Evolutionary conservation across 2,888 invertebrate genomes (phyloP), one percentile per base, ranked within the genome.

Genomic region (Drosophila maculinotata): DNA sequence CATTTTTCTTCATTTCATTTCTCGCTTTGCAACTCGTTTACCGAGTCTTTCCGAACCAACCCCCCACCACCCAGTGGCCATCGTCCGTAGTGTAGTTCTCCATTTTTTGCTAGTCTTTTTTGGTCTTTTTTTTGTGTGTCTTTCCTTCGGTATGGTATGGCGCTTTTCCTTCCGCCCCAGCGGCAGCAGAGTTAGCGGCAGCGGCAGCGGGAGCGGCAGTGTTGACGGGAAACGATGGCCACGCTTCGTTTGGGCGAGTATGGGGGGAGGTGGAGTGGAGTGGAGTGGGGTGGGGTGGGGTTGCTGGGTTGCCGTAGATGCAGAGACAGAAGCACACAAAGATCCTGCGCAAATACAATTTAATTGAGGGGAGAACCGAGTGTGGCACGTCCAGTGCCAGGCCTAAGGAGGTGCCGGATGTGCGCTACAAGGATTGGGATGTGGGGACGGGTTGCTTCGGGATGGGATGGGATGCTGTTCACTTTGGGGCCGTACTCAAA

Each of bases 291-390:
- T 38, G 44, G 44, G 36, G 48, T 36, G 33, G 12, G 28, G 8
- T 10, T 20, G 20, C 14, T n/a, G 14, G 23, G n/a, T 12, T 31
- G 42, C 6, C 14, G 25, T 15, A 14, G 44, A 30, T 30, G 44
- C 38, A 45, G 23, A 15, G 15, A 45, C 20, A 47, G 51, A 35
- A 36, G 23, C 56, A 59, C 53, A 60, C 48, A 67, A 60, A 69
- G 66, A 73, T 65, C 71, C 74, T 71, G 70, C 80, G 77, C 80
- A 86, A 82, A 81, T 81, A 83, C 71, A 81, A 69, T 77, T 71
- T 83, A 76, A 86, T 81, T 81, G 81, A 66, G 66, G 77, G 65
- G 63, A 71, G 80, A 74, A 69, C 56, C 63, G 59, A 72, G 26
- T 54, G 54, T 48, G 48, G 30, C 35, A 47, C 31, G 58, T 39